phyloP scores from a whole-genome alignment of 2,113 vertebrate genomes.

The Brachyhypopomus occidentalis region DNA sequence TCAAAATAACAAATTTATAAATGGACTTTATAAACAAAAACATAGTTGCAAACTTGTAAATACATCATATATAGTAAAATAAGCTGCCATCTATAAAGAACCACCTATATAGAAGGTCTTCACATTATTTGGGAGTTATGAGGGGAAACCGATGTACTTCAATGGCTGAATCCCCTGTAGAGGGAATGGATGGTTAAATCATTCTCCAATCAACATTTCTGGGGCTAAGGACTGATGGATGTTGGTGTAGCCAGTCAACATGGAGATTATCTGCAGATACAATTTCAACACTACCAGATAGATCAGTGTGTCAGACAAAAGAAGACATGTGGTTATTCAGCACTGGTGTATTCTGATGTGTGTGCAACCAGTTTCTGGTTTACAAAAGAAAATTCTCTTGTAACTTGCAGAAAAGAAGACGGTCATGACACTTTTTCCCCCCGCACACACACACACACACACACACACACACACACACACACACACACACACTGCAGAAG shows the following conservation, averaged over 20 bases:
- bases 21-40: constrained; percentile 24
- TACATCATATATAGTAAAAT: constrained; percentile 30
- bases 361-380: neutral
- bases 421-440: no score
- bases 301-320: neutral
- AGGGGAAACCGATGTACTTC: neutral
- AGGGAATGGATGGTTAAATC: neutral
- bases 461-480: no score
- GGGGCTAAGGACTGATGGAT: neutral
- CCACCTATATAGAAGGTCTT: constrained; percentile 47
- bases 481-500: no score
- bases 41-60: constrained; percentile 33
- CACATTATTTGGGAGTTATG: constrained; percentile 51
- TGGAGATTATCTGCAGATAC: neutral
- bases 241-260: neutral
- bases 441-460: no score
- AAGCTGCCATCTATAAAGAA: constrained; percentile 52
- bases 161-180: neutral
- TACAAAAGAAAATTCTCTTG: neutral
- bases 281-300: neutral
- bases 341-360: neutral
- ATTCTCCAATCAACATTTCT: neutral
- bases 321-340: neutral
- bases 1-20: constrained; percentile 31
- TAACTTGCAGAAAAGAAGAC: neutral